phyloP scores from a whole-genome alignment of 2,797 vertebrate genomes.

The Oryzias dopingdopingensis region DNA sequence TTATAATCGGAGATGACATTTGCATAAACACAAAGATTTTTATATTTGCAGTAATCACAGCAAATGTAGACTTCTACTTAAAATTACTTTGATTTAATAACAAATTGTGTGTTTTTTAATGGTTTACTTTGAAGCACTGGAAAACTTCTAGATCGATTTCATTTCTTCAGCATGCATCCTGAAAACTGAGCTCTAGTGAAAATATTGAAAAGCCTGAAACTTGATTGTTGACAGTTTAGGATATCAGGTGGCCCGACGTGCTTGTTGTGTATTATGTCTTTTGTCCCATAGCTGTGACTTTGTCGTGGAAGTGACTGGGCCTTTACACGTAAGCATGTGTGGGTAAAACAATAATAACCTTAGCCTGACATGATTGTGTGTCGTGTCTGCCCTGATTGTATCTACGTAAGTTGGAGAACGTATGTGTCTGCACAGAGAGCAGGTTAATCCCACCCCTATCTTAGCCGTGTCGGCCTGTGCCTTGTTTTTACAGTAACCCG shows the following conservation, averaged over 20 bases:
- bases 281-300: constrained; percentile 19
- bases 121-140: too few relatives aligned
- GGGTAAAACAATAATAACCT: constrained; percentile 16
- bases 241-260: constrained; percentile 2
- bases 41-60: too few relatives aligned
- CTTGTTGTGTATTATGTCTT: background rate
- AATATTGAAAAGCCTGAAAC: too few relatives aligned
- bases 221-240: background rate
- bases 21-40: too few relatives aligned
- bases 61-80: too few relatives aligned
- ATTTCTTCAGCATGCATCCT: too few relatives aligned
- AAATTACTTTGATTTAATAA: too few relatives aligned
- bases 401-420: constrained; percentile 2
- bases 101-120: too few relatives aligned
- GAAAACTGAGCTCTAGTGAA: too few relatives aligned
- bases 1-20: too few relatives aligned
- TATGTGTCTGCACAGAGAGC: background rate
- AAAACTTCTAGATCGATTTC: too few relatives aligned
- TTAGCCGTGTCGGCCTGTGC: background rate
- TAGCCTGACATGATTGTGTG: background rate
- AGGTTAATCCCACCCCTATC: constrained; percentile 10
- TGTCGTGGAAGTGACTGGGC: background rate
- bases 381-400: constrained; percentile 1
- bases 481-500: constrained; percentile 44
- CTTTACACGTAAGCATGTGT: constrained; percentile 6